Evolutionary conservation across 2,797 vertebrate genomes (phyloP).

Genomic region (Eulemur rubriventer): DNA sequence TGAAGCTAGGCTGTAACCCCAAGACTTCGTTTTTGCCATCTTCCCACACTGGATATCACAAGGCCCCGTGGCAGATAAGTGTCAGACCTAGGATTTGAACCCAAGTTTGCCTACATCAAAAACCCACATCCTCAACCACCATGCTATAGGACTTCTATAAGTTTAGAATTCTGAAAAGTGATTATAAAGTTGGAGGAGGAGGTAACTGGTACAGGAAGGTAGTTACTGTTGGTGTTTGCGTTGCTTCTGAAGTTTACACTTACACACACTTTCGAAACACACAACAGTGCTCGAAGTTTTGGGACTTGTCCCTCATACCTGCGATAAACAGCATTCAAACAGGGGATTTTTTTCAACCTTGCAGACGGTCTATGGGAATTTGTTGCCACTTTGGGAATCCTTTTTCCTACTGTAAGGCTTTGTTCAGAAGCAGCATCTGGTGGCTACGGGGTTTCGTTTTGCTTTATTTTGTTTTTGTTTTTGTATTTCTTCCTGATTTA

Average conservation of each 20-base stretch:
- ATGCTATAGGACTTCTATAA: background rate
- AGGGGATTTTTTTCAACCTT: background rate
- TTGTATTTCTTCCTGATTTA: background rate
- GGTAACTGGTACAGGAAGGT: background rate
- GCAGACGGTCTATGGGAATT: background rate
- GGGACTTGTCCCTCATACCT: conserved; percentile 35
- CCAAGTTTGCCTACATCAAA: background rate
- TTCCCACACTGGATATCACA: background rate
- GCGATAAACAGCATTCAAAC: conserved; percentile 28
- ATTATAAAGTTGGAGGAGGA: background rate
- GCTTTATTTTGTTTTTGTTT: background rate
- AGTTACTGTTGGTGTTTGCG: too few relatives aligned
- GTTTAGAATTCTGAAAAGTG: background rate
- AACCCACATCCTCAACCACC: background rate
- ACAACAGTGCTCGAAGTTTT: background rate
- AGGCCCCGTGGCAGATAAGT: background rate
- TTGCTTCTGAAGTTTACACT: background rate
- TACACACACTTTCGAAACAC: background rate
- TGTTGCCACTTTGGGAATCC: conserved; percentile 13
- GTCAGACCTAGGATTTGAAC: background rate
- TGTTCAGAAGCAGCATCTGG: conserved; percentile 50
- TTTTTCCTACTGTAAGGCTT: background rate
- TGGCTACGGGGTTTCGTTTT: background rate
- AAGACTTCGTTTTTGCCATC: background rate
- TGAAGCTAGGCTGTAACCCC: background rate